Conservation (phyloP, 2,797 vertebrate genomes). For the Centropyge bicolor region DNA sequence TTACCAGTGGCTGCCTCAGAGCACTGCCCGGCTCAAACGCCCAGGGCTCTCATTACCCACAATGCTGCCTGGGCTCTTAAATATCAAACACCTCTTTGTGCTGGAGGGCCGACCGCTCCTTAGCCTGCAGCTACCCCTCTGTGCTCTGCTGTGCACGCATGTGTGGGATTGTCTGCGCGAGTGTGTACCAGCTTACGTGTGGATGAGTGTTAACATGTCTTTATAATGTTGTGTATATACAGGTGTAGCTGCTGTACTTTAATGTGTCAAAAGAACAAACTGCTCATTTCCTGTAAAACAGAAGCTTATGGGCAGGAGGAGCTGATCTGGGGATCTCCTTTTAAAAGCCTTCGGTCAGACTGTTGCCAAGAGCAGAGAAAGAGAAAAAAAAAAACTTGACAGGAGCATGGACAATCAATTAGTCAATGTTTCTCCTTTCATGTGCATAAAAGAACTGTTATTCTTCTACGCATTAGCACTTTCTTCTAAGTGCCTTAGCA, state of each 20-base stretch:
- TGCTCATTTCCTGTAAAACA: conserved; percentile 40
- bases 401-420: conserved; percentile 61
- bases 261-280: conserved; percentile 19
- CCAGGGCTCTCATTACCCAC: conserved; percentile 84
- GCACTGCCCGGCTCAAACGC: conserved; percentile 66
- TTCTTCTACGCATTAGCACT: conserved; percentile 39
- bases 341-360: conserved; percentile 40
- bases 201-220: conserved; percentile 32
- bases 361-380: conserved; percentile 20
- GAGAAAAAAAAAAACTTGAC: conserved; percentile 27
- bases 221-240: conserved; percentile 10
- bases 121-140: conserved; percentile 61
- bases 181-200: conserved; percentile 3
- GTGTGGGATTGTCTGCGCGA: conserved; percentile 38
- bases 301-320: conserved; percentile 15
- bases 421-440: conserved; percentile 60
- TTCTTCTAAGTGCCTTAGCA: conserved; percentile 35
- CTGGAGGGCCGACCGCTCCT: conserved; percentile 63
- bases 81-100: conserved; percentile 80
- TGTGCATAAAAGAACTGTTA: conserved; percentile 44
- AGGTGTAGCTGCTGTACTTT: conserved; percentile 8
- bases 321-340: conserved; percentile 24
- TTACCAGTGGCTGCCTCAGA: conserved; percentile 77
- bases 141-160: conserved; percentile 52
- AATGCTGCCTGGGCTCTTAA: conserved; percentile 75